Evolutionary conservation across 2,113 vertebrate genomes (phyloP).

Genomic region (Notothenia coriiceps): DNA sequence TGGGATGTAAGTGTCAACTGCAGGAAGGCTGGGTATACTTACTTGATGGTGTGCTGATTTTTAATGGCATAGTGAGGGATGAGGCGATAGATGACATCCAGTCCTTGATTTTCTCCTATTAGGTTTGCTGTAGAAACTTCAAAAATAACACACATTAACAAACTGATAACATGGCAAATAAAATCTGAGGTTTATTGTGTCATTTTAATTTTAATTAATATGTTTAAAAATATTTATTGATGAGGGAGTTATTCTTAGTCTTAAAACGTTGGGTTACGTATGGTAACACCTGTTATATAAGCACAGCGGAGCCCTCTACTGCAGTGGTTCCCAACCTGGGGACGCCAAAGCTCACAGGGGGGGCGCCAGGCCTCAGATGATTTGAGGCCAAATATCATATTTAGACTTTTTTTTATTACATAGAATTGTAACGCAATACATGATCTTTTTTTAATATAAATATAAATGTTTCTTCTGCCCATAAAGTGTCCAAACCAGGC

Average conservation of each 20-base stretch:
- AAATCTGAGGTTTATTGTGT: neutral
- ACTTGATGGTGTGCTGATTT: slow-evolving; percentile 87
- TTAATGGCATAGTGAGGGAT: slow-evolving; percentile 88
- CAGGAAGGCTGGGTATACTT: slow-evolving; percentile 62
- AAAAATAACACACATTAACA: slow-evolving; percentile 16
- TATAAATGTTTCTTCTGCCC: too few species aligned
- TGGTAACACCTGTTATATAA: too few species aligned
- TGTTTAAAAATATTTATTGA: neutral
- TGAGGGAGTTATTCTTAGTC: neutral
- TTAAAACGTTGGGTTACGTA: too few species aligned
- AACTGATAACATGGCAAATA: neutral
- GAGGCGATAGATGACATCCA: slow-evolving; percentile 89
- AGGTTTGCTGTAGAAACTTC: slow-evolving; percentile 88
- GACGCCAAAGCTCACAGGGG: too few species aligned
- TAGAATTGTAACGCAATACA: too few species aligned
- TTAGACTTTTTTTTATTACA: too few species aligned
- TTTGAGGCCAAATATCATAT: too few species aligned
- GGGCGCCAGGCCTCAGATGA: too few species aligned
- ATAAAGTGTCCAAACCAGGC: too few species aligned
- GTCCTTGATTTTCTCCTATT: slow-evolving; percentile 88
- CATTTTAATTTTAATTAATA: neutral
- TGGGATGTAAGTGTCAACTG: neutral
- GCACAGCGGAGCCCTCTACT: too few species aligned
- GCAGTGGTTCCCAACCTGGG: too few species aligned
- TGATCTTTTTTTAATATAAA: too few species aligned